Conservation (phyloP, 2,888 invertebrate genomes). For the Dermolepida albohirtum region DNA sequence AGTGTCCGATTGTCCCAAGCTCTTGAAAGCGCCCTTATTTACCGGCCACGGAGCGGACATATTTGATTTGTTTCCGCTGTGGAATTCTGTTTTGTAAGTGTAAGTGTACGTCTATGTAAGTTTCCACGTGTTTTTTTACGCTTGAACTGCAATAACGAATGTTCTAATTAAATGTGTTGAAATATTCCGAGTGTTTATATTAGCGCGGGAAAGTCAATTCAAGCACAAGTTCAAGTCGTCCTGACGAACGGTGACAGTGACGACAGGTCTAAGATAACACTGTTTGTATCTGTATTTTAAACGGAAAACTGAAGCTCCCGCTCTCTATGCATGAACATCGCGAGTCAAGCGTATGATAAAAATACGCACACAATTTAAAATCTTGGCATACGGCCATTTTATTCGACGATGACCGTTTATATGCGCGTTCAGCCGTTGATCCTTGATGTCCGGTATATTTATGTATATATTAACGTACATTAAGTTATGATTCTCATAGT, state of each 20-base stretch:
- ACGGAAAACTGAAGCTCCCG: slow-evolving; percentile 34
- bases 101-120: not conserved
- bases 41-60: slow-evolving; percentile 82
- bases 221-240: not conserved
- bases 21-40: slow-evolving; percentile 69
- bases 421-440: slow-evolving; percentile 8
- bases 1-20: slow-evolving; percentile 38
- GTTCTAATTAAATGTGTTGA: not conserved
- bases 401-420: slow-evolving; percentile 14
- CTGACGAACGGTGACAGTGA: slow-evolving; percentile 15
- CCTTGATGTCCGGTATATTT: not conserved
- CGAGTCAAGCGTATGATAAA: slow-evolving; percentile 59
- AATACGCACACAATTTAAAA: slow-evolving; percentile 66
- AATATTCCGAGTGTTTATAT: slow-evolving; percentile 8
- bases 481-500: slow-evolving; percentile 1
- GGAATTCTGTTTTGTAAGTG: not conserved
- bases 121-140: not conserved
- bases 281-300: slow-evolving; percentile 17
- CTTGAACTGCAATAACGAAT: not conserved
- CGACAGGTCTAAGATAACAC: slow-evolving; percentile 9
- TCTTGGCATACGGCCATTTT: slow-evolving; percentile 49
- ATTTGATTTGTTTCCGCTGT: slow-evolving; percentile 42
- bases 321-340: not conserved
- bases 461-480: slow-evolving; percentile 8
- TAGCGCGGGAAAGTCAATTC: slow-evolving; percentile 15